Evolutionary conservation across 92 coral and sea anemone genomes (phyloP).

Genomic region (Parazoanthus swiftii): DNA sequence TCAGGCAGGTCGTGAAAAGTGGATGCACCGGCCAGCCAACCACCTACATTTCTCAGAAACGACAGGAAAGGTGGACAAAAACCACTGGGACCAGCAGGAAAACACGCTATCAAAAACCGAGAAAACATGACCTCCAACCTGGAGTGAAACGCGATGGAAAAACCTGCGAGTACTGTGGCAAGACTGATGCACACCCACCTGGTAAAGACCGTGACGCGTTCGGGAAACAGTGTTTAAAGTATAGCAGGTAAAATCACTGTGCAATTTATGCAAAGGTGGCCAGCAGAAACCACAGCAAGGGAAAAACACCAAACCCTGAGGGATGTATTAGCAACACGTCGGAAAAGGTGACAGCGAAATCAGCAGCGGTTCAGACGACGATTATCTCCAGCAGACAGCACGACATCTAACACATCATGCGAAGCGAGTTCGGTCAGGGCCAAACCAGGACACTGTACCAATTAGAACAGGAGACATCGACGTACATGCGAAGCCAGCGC

Average conservation of each 20-base stretch:
- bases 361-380: slow-evolving; percentile 52
- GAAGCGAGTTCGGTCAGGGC: slow-evolving; percentile 44
- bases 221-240: not conserved
- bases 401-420: slow-evolving; percentile 31
- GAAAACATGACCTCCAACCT: too few species aligned
- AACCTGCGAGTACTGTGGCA: slow-evolving; percentile 22
- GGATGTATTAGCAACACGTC: slow-evolving; percentile 15
- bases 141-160: not conserved
- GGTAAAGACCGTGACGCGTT: not conserved
- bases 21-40: too few species aligned
- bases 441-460: slow-evolving; percentile 27
- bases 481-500: too few species aligned
- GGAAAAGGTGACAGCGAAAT: slow-evolving; percentile 21
- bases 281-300: not conserved
- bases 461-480: too few species aligned
- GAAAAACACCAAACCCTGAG: not conserved
- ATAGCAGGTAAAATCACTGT: slow-evolving; percentile 40
- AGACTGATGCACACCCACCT: slow-evolving; percentile 15
- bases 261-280: slow-evolving; percentile 49
- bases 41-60: too few species aligned
- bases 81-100: too few species aligned
- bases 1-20: too few species aligned
- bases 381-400: slow-evolving; percentile 36
- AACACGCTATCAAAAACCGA: too few species aligned
- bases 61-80: too few species aligned